phyloP scores from a whole-genome alignment of 2,888 invertebrate genomes.

The Smittia sp. region DNA sequence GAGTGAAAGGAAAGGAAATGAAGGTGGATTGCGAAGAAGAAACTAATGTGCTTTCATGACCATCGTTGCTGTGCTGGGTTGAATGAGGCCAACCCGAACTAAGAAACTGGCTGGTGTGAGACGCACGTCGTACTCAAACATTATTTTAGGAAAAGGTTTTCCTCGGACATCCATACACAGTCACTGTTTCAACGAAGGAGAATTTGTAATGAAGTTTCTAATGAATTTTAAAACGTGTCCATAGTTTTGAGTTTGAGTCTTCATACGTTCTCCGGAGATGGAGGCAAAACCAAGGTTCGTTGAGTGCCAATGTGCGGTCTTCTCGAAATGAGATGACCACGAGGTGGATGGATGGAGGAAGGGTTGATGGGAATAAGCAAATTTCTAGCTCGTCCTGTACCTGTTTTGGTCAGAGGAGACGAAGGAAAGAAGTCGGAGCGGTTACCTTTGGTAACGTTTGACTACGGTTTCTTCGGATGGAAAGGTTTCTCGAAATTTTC shows the following conservation, averaged over 20 bases:
- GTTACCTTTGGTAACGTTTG: no score
- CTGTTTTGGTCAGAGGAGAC: no score
- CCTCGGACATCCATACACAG: not conserved
- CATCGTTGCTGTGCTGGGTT: not conserved
- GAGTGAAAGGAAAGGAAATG: not conserved
- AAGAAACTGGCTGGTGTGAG: constrained; percentile 1
- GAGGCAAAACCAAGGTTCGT: constrained; percentile 27
- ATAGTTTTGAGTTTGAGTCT: not conserved
- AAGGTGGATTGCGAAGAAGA: constrained; percentile 28
- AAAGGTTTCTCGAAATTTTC: no score
- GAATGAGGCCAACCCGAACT: not conserved
- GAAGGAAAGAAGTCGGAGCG: no score
- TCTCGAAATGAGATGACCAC: not conserved
- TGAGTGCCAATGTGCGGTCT: constrained; percentile 33
- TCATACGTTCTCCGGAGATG: not conserved
- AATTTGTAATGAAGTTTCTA: constrained; percentile 38
- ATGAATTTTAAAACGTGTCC: constrained; percentile 40
- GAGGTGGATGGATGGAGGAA: not conserved
- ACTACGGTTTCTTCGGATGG: no score
- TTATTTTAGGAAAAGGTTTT: not conserved
- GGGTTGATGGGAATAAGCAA: not conserved
- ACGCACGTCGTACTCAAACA: not conserved
- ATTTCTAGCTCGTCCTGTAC: no score
- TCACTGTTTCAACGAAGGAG: constrained; percentile 4
- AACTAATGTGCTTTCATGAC: constrained; percentile 31